These are phyloP conservation scores for Zygothrica quintamaculata DNA, from an alignment of 2,888 invertebrate species.

Conservation along the genomic window DNA sequence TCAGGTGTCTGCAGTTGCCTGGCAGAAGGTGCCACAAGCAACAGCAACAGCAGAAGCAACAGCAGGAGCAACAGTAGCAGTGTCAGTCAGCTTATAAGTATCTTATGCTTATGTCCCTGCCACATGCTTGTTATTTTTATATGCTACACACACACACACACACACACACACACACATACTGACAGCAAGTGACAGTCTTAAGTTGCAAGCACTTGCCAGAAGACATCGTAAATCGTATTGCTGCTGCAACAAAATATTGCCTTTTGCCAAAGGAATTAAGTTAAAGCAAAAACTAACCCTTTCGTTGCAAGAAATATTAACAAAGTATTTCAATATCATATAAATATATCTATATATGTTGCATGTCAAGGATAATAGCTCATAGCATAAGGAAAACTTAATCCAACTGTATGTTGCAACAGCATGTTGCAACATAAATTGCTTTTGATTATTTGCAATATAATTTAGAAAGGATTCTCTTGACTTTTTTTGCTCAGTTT, in stretches of 20 bases:
- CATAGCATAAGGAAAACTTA: too few species aligned
- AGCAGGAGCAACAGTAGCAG: conserved; percentile 12
- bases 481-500: too few species aligned
- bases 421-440: too few species aligned
- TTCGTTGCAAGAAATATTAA: conserved; percentile 7
- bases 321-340: too few species aligned
- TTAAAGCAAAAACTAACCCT: conserved; percentile 19
- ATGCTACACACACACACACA: too few species aligned
- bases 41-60: conserved; percentile 4
- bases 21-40: conserved; percentile 18
- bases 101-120: conserved; percentile 18
- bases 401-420: too few species aligned
- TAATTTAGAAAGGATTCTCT: too few species aligned
- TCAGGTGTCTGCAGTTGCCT: conserved; percentile 34
- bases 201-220: conserved; percentile 27
- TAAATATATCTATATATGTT: too few species aligned
- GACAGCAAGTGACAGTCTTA: conserved; percentile 22
- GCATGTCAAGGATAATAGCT: too few species aligned
- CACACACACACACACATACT: too few species aligned
- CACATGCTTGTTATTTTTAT: conserved; percentile 30
- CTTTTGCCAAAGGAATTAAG: background rate
- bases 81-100: conserved; percentile 27
- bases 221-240: conserved; percentile 31
- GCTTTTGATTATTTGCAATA: too few species aligned
- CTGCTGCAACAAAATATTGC: conserved; percentile 1